These are phyloP conservation scores for Dinomys branickii DNA, from an alignment of 2,113 vertebrate genomes.

Conservation along the genomic window DNA sequence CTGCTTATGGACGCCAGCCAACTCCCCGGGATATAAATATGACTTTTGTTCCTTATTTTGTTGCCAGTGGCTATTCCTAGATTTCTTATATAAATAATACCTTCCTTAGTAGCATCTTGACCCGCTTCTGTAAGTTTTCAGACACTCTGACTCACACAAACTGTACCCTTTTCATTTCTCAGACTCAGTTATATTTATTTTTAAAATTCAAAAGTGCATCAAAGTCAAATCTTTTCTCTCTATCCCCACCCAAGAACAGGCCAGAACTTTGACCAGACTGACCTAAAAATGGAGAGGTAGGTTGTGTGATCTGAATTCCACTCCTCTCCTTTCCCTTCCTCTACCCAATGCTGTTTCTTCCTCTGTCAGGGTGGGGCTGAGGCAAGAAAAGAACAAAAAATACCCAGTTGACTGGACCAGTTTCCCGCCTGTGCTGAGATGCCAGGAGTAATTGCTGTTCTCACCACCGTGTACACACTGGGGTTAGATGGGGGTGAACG, in stretches of 20 bases:
- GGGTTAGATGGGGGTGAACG: too few relatives aligned
- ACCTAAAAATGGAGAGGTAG: not conserved
- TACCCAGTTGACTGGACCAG: not conserved
- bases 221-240: not conserved
- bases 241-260: not conserved
- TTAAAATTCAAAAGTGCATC: not conserved
- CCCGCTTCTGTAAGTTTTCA: conserved; percentile 25
- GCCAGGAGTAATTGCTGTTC: not conserved
- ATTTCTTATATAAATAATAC: conserved; percentile 19
- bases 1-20: not conserved
- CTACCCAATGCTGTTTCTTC: not conserved
- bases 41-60: not conserved
- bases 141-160: conserved; percentile 17
- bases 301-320: not conserved
- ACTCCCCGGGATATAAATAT: not conserved
- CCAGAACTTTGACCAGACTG: not conserved
- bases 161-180: not conserved
- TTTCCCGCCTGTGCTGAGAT: not conserved
- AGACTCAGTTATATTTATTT: conserved; percentile 16
- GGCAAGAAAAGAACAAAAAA: not conserved
- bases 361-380: too few relatives aligned
- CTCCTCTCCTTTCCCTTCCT: not conserved
- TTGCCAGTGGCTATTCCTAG: not conserved
- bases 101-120: conserved; percentile 50
- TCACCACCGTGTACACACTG: not conserved